Percentiles rank a stretch among this genome's conserved stretches.
Conservation (phyloP, 1,140 invertebrate genomes). For the Meteorus sp. region DNA sequence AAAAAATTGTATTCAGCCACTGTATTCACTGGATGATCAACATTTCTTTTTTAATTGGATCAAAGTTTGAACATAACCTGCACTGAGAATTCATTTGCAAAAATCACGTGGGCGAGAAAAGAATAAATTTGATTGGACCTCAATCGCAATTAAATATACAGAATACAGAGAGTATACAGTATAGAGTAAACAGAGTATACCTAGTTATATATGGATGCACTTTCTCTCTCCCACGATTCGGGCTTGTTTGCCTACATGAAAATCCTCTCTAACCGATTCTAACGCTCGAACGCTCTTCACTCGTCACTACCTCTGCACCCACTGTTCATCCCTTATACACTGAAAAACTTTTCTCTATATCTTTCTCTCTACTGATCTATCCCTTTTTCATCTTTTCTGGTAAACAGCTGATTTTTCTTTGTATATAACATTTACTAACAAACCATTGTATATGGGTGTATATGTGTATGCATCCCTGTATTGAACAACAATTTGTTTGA, state of each 20-base stretch:
- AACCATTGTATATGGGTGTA: neutral
- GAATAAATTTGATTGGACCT: too few relatives aligned
- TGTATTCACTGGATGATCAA: too few relatives aligned
- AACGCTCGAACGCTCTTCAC: slow-evolving; percentile 50
- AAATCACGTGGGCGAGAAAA: too few relatives aligned
- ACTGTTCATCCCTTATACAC: slow-evolving; percentile 23
- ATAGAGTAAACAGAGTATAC: slow-evolving; percentile 22
- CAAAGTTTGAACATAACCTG: too few relatives aligned
- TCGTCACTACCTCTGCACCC: slow-evolving; percentile 38
- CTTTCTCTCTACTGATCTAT: slow-evolving; percentile 5
- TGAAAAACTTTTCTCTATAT: slow-evolving; percentile 30
- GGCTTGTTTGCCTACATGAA: slow-evolving; percentile 58
- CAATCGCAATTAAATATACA: too few relatives aligned
- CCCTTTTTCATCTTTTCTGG: slow-evolving; percentile 5
- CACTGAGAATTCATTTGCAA: too few relatives aligned
- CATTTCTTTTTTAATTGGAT: too few relatives aligned
- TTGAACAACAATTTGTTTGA: too few relatives aligned
- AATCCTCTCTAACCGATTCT: slow-evolving; percentile 60
- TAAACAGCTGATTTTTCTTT: slow-evolving; percentile 12
- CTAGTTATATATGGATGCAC: too few relatives aligned
- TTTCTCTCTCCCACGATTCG: slow-evolving; percentile 44
- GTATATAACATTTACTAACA: neutral
- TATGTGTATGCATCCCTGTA: neutral
- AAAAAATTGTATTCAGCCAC: too few relatives aligned
- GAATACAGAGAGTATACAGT: too few relatives aligned